Conservation (phyloP, 2,888 invertebrate genomes). For the Galerucella calmariensis region DNA sequence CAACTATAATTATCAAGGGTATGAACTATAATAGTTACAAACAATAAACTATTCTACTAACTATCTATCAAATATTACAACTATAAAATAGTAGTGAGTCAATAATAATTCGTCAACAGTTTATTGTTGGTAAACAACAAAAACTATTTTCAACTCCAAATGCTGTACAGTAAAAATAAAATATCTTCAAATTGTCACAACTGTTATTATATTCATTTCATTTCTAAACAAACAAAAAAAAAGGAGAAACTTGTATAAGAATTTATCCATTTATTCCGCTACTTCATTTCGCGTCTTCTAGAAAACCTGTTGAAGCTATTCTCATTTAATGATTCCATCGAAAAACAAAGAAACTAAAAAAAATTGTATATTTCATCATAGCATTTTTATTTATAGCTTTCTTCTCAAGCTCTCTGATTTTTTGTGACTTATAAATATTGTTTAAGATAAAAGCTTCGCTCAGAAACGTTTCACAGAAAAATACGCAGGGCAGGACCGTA, state of each 20-base stretch:
- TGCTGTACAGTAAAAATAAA: neutral
- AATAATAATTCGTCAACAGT: too few relatives aligned
- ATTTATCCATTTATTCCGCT: neutral
- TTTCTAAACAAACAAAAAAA: neutral
- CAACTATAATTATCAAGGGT: too few relatives aligned
- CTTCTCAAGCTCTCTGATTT: conserved; percentile 16
- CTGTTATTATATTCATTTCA: neutral
- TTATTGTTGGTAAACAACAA: too few relatives aligned
- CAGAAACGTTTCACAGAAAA: neutral
- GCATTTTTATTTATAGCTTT: conserved; percentile 20
- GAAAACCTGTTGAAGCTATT: conserved; percentile 8
- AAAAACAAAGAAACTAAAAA: conserved; percentile 3
- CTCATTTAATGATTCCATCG: neutral
- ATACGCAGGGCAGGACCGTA: neutral
- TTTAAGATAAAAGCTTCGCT: conserved; percentile 20
- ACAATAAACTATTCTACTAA: too few relatives aligned
- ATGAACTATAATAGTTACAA: too few relatives aligned
- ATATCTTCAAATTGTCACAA: neutral
- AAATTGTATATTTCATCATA: conserved; percentile 3
- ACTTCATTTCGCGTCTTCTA: neutral
- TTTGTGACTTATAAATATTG: conserved; percentile 19
- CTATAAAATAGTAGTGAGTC: too few relatives aligned
- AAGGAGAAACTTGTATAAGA: neutral
- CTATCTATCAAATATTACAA: too few relatives aligned
- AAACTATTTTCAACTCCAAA: too few relatives aligned